Evolutionary conservation across 2,113 vertebrate genomes (phyloP), one percentile per base, ranked within the genome.

Genomic region (Polypterus senegalus): DNA sequence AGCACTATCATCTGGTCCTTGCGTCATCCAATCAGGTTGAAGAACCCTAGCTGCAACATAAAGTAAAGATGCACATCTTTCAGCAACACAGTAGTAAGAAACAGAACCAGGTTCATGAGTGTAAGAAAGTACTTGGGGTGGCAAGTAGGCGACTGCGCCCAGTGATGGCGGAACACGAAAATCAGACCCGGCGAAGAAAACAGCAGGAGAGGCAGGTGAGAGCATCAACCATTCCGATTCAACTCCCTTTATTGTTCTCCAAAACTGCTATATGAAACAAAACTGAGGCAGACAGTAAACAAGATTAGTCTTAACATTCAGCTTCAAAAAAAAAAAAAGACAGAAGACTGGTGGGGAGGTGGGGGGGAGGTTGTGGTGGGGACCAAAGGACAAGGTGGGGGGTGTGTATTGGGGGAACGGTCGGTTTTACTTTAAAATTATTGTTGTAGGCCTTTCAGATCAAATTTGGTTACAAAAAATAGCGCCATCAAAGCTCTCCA

Each of bases 51-150:
- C 91, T 90, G 89, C 88, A 88, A 87, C 87, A 86, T 83, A 86
- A 91, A 94, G 89, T 93, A 87, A 91, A 91, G 88, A 91, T 90
- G 89, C 87, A 84, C 86, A 86, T 90, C 87, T 92, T 87, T 86
- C 86, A 86, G 86, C 84, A 85, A 89, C 85, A 83, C 86, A 80
- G 83, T 84, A 84, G 86, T 86, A 88, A 88, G 86, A 88, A 86
- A 86, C 76, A 77, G 82, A 84, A 88, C 82, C 81, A 76, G 84
- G 79, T 86, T 82, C 81, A 86, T 77, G 89, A 90, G 83, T 76
- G 68, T 60, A 72, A 85, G 77, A 78, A 86, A 89, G 88, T 85
- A 79, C 77, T 84, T 75, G 69, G 70, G 80, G 74, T 88, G 65
- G 78, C 79, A 78, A 67, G 73, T 79, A 82, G 76, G 81, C 80